phyloP scores from a whole-genome alignment of 2,113 vertebrate species.

The Chauna torquata region DNA sequence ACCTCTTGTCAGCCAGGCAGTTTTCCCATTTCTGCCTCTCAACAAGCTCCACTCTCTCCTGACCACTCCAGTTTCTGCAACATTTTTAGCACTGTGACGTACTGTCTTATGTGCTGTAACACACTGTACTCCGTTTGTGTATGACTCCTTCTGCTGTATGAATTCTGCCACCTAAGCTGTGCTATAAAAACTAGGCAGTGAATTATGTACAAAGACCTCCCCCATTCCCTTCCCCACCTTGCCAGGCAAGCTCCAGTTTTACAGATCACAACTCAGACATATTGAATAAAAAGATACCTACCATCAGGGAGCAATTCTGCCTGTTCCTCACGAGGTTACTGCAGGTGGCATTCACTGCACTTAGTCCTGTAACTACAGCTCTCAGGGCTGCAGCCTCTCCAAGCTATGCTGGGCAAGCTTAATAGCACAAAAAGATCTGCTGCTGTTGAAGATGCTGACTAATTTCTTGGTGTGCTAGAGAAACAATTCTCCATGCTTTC shows the following conservation, averaged over 20 bases:
- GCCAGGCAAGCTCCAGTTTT: constrained; percentile 5
- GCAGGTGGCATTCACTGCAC: neutral
- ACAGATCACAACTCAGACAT: neutral
- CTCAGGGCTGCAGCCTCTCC: neutral
- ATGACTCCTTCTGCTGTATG: constrained; percentile 20
- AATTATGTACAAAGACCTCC: constrained; percentile 4
- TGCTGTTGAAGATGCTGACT: neutral
- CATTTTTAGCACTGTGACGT: constrained; percentile 43
- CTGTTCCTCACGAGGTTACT: neutral
- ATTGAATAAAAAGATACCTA: neutral
- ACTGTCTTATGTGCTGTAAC: constrained; percentile 29
- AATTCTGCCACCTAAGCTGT: constrained; percentile 26
- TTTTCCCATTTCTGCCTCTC: neutral
- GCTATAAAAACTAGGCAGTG: constrained; percentile 19
- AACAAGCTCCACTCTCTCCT: neutral
- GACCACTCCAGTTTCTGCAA: neutral
- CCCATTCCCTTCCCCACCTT: constrained; percentile 6
- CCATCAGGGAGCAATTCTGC: neutral
- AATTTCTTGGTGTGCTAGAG: neutral
- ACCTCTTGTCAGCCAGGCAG: neutral
- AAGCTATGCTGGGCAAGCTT: neutral
- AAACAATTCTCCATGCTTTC: neutral
- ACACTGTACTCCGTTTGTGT: neutral
- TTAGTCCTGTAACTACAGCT: neutral
- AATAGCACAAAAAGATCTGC: neutral